Evolutionary conservation across 2,888 invertebrate genomes (phyloP).

Genomic region (Heliconius cydno): DNA sequence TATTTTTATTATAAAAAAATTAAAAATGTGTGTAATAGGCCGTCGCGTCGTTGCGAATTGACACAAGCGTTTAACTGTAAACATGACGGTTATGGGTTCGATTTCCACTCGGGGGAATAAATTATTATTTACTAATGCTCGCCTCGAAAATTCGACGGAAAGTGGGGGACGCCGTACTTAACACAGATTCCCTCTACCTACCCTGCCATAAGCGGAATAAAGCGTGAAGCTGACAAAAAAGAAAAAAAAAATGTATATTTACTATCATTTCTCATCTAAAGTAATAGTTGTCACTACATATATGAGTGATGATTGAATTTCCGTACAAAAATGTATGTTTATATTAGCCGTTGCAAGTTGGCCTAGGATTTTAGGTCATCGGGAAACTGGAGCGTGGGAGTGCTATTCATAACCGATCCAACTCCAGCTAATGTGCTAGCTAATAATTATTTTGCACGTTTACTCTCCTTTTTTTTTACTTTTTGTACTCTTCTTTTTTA

Average conservation of each 20-base stretch:
- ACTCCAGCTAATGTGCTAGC: constrained; percentile 34
- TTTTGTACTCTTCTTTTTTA: not conserved
- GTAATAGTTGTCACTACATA: not conserved
- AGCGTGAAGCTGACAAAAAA: too few relatives aligned
- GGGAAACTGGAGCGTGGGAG: constrained; percentile 45
- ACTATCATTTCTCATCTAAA: not conserved
- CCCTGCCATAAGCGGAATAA: too few relatives aligned
- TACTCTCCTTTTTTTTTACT: not conserved
- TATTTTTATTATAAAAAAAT: not conserved
- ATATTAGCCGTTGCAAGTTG: constrained; percentile 27
- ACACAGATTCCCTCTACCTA: too few relatives aligned
- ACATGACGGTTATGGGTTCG: too few relatives aligned
- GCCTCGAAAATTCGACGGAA: too few relatives aligned
- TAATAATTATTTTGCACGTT: constrained; percentile 29
- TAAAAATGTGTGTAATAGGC: too few relatives aligned
- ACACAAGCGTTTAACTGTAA: too few relatives aligned
- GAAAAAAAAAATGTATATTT: not conserved
- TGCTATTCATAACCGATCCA: constrained; percentile 39
- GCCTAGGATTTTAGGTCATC: constrained; percentile 44
- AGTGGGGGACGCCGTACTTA: not conserved
- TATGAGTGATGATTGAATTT: not conserved
- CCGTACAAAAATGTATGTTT: constrained; percentile 14
- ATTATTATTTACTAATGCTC: too few relatives aligned
- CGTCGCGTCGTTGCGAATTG: too few relatives aligned
- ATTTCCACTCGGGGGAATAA: too few relatives aligned